Percentiles rank a stretch among this genome's conserved stretches.
Conservation (phyloP, 2,113 vertebrate genomes). For the Hyaena hyaena region DNA sequence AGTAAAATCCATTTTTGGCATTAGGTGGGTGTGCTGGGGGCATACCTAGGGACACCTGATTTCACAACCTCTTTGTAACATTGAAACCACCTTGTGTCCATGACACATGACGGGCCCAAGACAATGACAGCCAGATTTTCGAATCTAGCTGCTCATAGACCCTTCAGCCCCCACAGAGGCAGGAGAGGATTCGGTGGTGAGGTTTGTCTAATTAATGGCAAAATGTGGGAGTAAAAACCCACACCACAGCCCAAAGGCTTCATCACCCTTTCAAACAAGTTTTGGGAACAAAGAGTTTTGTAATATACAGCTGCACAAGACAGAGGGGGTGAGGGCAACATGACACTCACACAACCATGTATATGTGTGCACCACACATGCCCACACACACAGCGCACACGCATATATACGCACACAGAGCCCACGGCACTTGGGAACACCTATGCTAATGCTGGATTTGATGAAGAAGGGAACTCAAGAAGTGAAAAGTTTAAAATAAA, state of each 20-base stretch:
- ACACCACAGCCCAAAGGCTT: constrained; percentile 45
- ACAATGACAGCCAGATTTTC: background rate
- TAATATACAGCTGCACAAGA: background rate
- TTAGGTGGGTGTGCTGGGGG: background rate
- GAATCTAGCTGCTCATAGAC: constrained; percentile 25
- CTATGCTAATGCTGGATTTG: background rate
- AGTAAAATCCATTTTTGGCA: background rate
- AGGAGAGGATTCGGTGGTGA: background rate
- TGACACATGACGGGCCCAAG: background rate
- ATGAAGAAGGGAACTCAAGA: background rate
- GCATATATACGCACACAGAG: accelerated
- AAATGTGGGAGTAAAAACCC: constrained; percentile 49
- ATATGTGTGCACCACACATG: accelerated
- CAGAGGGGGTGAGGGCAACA: background rate
- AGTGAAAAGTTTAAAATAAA: constrained; percentile 29
- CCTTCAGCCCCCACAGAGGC: constrained; percentile 2
- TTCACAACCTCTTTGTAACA: constrained; percentile 30
- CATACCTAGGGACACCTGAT: background rate
- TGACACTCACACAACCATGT: background rate
- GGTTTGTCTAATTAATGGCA: constrained; percentile 67
- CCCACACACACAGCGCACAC: background rate
- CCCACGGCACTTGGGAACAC: background rate
- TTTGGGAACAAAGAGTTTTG: background rate
- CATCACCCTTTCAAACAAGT: constrained; percentile 51
- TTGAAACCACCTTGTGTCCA: constrained; percentile 18